Base-by-base conservation (phyloP, 2,888 invertebrate genomes). In the Agriopis aurantiaria region DNA sequence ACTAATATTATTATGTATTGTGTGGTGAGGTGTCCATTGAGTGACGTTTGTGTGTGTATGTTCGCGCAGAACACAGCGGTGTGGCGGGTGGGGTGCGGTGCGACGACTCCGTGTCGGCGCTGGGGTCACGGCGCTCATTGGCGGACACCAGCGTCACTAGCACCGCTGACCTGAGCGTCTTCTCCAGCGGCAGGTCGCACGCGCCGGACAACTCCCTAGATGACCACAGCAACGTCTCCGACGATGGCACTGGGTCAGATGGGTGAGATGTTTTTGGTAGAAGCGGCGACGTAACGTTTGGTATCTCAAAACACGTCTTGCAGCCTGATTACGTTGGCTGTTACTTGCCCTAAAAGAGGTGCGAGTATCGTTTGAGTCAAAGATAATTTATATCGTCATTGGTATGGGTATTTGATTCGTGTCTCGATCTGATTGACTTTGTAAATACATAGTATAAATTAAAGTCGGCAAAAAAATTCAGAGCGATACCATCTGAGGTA, bases 91-190 rank as follows among this genome's bases (percentile, higher is more conserved):
- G 87, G 10, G 88, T 80, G 61, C 87, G 92, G 2, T 91, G 93
- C 78, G 95, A 95, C 81, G 97, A 97, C 85, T 96, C 96, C 23
- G 96, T 96, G 80, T 97, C 97, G 45, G 93, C 96, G 72, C 85
- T 96, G 66, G 97, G 97, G 41, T 97, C 97, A 17, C 95, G 97
- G 67, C 96, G 97, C 65, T 97, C 97, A 62, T 93, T 97, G 71
- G 97, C 97, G 17, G 97, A 97, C 85, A 97, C 97, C 33, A 97
- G 97, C 80, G 97, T 97, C 64, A 97, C 97, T 45, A 97, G 97
- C 62, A 97, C 97, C 0, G 97, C 97, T 0, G 97, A 97, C 87
- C 94, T 97, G 70, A 97, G 97, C 79, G 97, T 97, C 75, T 97
- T 97, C 91, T 97, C 97, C 23, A 96, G 96, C 81, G 97, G 96